These are phyloP conservation scores for Euphydryas editha DNA, from an alignment of 2,888 invertebrate species.

Conservation along the genomic window DNA sequence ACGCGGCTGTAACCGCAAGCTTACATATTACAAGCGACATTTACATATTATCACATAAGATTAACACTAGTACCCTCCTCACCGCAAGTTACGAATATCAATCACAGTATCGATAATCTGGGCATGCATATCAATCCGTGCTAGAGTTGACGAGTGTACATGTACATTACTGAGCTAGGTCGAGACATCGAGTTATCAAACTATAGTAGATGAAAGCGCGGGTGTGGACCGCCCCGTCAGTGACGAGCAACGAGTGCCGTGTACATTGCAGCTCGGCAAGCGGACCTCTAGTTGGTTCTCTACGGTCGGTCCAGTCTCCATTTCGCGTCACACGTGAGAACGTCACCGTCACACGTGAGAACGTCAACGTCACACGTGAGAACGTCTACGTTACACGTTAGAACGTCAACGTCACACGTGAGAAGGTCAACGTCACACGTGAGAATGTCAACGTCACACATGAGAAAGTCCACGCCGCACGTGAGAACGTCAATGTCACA, in stretches of 20 bases:
- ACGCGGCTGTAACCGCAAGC: constrained; percentile 47
- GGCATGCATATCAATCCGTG: constrained; percentile 67
- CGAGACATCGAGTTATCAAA: constrained; percentile 50
- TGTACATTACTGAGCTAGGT: constrained; percentile 45
- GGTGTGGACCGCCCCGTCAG: constrained; percentile 41
- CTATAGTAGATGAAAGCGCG: constrained; percentile 49
- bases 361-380: no score
- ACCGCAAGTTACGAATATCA: constrained; percentile 44
- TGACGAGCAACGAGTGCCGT: constrained; percentile 44
- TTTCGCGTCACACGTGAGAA: not conserved
- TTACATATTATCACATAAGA: constrained; percentile 47
- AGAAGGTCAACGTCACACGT: not conserved
- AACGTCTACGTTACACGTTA: not conserved
- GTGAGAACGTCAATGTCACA: not conserved
- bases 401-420: not conserved
- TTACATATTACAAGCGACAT: constrained; percentile 59
- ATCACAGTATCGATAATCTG: constrained; percentile 52
- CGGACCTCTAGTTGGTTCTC: constrained; percentile 31
- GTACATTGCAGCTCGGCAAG: constrained; percentile 44
- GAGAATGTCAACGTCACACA: no score
- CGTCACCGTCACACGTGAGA: no score
- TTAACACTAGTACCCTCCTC: constrained; percentile 46
- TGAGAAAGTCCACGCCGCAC: not conserved
- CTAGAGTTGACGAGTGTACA: constrained; percentile 43
- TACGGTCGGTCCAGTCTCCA: constrained; percentile 27